These are phyloP conservation scores for human DNA, from an alignment of 2,113 vertebrate species.

Conservation along the genomic window DNA sequence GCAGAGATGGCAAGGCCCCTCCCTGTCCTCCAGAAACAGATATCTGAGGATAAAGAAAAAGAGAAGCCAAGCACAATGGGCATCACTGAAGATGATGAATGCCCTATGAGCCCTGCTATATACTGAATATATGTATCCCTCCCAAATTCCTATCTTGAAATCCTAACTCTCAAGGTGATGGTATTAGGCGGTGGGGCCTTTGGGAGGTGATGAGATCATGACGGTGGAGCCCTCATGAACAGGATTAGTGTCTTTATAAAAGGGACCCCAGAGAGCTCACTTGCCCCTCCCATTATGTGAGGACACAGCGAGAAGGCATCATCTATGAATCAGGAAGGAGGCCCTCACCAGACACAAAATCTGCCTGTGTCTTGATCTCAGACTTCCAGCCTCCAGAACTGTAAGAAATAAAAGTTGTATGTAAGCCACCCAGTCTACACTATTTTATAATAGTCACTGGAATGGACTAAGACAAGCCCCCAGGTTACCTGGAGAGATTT, in stretches of 20 bases:
- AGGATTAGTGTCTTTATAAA: neutral
- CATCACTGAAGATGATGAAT: neutral
- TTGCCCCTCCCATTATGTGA: neutral
- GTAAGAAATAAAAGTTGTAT: neutral
- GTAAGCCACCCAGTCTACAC: neutral
- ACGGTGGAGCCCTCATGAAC: neutral
- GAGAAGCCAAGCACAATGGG: neutral
- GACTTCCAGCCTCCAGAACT: neutral
- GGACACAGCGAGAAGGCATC: neutral
- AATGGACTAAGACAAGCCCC: neutral
- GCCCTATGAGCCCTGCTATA: neutral
- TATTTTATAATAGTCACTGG: neutral
- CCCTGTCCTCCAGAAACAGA: neutral
- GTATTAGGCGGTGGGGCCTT: neutral
- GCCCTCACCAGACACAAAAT: neutral
- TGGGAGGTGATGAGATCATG: neutral
- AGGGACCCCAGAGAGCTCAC: neutral
- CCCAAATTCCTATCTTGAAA: neutral
- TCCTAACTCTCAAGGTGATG: neutral
- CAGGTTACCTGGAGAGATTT: neutral
- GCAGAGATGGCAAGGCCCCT: neutral
- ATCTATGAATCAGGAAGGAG: neutral
- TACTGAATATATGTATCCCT: neutral
- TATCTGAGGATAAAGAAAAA: neutral
- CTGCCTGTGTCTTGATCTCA: neutral